phyloP scores from a whole-genome alignment of 2,888 invertebrate genomes.

The Yponomeuta plumbellus region DNA sequence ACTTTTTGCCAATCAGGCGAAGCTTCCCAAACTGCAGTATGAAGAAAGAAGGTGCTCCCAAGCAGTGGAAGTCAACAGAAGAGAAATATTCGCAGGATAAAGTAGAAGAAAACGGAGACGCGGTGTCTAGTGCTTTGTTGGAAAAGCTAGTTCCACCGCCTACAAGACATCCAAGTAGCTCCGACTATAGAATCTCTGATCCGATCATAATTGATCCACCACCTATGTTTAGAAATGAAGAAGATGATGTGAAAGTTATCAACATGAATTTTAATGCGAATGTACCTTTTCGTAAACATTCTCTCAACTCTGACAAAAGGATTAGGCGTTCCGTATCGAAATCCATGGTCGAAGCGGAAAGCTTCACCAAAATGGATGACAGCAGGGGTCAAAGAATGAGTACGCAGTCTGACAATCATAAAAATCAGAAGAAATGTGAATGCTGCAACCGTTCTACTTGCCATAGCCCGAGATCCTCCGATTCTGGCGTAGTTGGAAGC shows the following conservation, averaged over 20 bases:
- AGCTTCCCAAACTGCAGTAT: slow-evolving; percentile 81
- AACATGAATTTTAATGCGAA: slow-evolving; percentile 60
- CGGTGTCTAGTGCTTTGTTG: slow-evolving; percentile 30
- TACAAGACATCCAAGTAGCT: slow-evolving; percentile 28
- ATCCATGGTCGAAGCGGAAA: slow-evolving; percentile 64
- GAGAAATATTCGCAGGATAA: slow-evolving; percentile 47
- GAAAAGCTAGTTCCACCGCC: slow-evolving; percentile 60
- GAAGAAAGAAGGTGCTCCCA: slow-evolving; percentile 48
- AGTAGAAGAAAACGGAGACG: slow-evolving; percentile 29
- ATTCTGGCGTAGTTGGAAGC: slow-evolving; percentile 91
- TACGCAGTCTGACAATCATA: slow-evolving; percentile 61
- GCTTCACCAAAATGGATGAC: slow-evolving; percentile 46
- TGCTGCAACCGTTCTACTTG: slow-evolving; percentile 79
- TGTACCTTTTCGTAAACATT: slow-evolving; percentile 71
- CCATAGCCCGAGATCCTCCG: slow-evolving; percentile 85
- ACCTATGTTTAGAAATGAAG: slow-evolving; percentile 75
- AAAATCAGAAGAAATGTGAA: slow-evolving; percentile 64
- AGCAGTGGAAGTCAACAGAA: slow-evolving; percentile 66
- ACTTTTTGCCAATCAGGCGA: slow-evolving; percentile 71
- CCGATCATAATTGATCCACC: slow-evolving; percentile 74
- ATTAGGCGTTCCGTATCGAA: slow-evolving; percentile 64
- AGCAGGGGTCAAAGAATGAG: slow-evolving; percentile 52
- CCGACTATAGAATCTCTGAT: slow-evolving; percentile 36
- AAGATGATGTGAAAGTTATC: slow-evolving; percentile 60
- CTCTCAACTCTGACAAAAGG: slow-evolving; percentile 78